phyloP scores from a whole-genome alignment of 2,113 vertebrate species.

The Patagioenas fasciata region DNA sequence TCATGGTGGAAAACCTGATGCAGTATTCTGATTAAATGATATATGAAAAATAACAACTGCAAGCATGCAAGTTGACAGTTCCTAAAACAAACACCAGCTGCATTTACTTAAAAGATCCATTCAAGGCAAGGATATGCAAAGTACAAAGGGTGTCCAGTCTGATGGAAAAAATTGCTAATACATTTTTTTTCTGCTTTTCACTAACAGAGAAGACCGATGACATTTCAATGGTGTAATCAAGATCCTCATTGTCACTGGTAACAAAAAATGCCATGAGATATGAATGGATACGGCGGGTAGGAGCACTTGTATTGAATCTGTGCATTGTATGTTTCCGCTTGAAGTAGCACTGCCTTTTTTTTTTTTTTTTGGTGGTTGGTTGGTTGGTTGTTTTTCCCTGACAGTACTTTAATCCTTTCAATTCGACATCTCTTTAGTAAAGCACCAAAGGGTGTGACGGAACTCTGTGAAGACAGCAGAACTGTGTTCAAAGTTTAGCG shows the following conservation, averaged over 20 bases:
- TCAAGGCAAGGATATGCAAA: background rate
- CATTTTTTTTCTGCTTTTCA: background rate
- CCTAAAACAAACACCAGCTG: background rate
- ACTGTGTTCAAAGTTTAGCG: background rate
- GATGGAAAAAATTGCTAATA: slow-evolving; percentile 4
- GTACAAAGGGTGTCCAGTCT: background rate
- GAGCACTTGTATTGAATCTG: background rate
- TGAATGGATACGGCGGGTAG: background rate
- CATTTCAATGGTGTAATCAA: slow-evolving; percentile 17
- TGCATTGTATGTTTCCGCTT: background rate
- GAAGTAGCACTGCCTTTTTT: background rate
- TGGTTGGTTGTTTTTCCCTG: background rate
- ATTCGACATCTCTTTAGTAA: background rate
- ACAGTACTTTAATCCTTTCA: background rate
- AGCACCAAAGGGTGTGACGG: background rate
- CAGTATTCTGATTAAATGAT: background rate
- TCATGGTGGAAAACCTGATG: slow-evolving; percentile 13
- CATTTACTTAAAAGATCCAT: background rate
- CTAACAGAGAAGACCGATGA: background rate
- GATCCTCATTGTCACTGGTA: background rate
- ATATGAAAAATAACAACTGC: background rate
- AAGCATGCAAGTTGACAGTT: background rate
- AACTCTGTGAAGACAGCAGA: background rate
- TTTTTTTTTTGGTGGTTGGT: too few species aligned
- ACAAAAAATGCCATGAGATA: background rate